Percentiles rank a stretch among this genome's conserved stretches.
phyloP scores from a whole-genome alignment of 1,140 invertebrate genomes.

The Eumeta japonica region DNA sequence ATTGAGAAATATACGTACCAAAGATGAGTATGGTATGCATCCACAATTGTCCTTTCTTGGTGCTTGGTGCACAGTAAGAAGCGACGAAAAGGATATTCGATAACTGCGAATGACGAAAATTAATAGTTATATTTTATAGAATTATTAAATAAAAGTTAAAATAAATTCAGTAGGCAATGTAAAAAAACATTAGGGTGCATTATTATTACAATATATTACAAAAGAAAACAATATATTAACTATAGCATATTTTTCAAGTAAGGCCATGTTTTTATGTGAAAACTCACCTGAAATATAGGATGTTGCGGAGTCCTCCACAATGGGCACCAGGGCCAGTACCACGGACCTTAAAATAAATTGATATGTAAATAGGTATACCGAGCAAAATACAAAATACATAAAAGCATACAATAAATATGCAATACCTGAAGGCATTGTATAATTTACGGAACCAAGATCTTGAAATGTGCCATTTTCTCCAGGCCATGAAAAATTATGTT shows the following conservation, averaged over 20 bases:
- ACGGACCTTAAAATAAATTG: constrained; percentile 47
- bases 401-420: neutral
- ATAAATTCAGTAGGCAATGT: neutral
- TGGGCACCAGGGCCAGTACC: constrained; percentile 65
- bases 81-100: constrained; percentile 76
- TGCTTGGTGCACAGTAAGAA: constrained; percentile 75
- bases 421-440: constrained; percentile 46
- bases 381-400: neutral
- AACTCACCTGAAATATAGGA: constrained; percentile 60
- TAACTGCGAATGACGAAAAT: constrained; percentile 58
- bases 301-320: constrained; percentile 69
- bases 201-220: no score
- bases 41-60: constrained; percentile 74
- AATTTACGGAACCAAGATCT: constrained; percentile 43
- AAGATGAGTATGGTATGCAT: constrained; percentile 78
- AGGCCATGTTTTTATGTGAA: no score
- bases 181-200: neutral
- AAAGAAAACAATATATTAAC: no score
- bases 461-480: constrained; percentile 47
- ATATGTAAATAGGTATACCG: neutral
- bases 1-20: constrained; percentile 67
- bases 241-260: no score
- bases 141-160: neutral
- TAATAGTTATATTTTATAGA: constrained; percentile 8
- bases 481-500: constrained; percentile 51